These are phyloP conservation scores for Entelurus aequoreus DNA, from an alignment of 2,113 vertebrate species.

Conservation along the genomic window DNA sequence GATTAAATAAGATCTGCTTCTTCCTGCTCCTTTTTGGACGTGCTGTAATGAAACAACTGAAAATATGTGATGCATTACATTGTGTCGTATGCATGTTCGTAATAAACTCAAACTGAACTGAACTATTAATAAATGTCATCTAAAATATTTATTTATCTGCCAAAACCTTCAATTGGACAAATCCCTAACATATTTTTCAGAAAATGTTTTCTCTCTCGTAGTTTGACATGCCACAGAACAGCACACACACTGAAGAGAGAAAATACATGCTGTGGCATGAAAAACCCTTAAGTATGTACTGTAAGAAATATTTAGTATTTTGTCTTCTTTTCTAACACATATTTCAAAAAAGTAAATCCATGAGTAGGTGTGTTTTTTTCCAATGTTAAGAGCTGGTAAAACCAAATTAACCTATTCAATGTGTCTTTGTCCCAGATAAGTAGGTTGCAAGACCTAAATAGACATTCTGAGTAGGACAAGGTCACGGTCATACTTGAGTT, in stretches of 20 bases:
- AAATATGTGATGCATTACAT: too few relatives aligned
- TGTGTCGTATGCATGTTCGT: too few relatives aligned
- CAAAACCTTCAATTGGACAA: too few relatives aligned
- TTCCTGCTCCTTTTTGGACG: too few relatives aligned
- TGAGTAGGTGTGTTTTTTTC: slow-evolving; percentile 9
- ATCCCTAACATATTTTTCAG: too few relatives aligned
- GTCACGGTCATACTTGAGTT: neutral
- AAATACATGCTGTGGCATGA: slow-evolving; percentile 4
- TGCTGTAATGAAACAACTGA: too few relatives aligned
- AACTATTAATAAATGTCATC: too few relatives aligned
- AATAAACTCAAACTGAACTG: too few relatives aligned
- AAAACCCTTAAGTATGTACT: neutral
- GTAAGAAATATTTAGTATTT: neutral
- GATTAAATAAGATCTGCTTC: too few relatives aligned
- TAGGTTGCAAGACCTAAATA: slow-evolving; percentile 2
- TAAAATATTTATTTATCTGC: too few relatives aligned
- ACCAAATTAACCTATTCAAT: slow-evolving; percentile 23
- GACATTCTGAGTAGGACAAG: neutral
- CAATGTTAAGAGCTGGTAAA: slow-evolving; percentile 15
- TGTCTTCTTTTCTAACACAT: slow-evolving; percentile 6
- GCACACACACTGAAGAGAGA: slow-evolving; percentile 18
- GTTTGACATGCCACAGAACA: slow-evolving; percentile 24
- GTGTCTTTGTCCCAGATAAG: neutral
- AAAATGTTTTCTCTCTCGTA: too few relatives aligned
- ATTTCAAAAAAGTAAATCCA: slow-evolving; percentile 8